phyloP scores from a whole-genome alignment of 2,113 vertebrate genomes.

The Xyliphius kryptos region DNA sequence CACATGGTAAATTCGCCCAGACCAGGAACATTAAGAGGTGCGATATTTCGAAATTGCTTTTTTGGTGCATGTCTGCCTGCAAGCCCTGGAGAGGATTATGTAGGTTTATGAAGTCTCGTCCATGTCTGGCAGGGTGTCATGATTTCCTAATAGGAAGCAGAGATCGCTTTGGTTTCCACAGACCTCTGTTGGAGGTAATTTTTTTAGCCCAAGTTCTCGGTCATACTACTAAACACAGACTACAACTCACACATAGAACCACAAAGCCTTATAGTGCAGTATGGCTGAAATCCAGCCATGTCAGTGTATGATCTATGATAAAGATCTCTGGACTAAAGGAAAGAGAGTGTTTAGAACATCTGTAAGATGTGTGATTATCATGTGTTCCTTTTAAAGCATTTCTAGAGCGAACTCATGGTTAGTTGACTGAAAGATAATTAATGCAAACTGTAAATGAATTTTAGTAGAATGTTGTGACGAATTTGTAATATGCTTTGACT shows the following conservation, averaged over 20 bases:
- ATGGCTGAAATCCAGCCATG: too few relatives aligned
- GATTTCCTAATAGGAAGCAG: slow-evolving; percentile 28
- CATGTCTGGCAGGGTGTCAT: background rate
- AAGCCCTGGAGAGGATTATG: slow-evolving; percentile 3
- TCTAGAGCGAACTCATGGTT: too few relatives aligned
- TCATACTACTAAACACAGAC: slow-evolving; percentile 3
- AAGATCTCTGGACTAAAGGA: too few relatives aligned
- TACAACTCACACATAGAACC: background rate
- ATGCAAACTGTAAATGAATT: too few relatives aligned
- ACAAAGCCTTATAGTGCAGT: too few relatives aligned
- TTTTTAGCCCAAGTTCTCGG: slow-evolving; percentile 31
- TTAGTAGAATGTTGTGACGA: too few relatives aligned
- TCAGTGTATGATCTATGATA: too few relatives aligned
- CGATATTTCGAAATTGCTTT: slow-evolving; percentile 10
- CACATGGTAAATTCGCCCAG: background rate
- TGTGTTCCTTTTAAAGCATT: too few relatives aligned
- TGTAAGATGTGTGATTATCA: too few relatives aligned
- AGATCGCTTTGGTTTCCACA: slow-evolving; percentile 3
- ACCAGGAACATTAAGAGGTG: slow-evolving; percentile 13
- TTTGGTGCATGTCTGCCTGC: slow-evolving; percentile 1
- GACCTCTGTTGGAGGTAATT: slow-evolving; percentile 6
- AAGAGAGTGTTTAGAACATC: too few relatives aligned
- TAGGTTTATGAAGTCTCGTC: background rate
- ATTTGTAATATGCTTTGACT: too few relatives aligned
- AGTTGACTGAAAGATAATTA: too few relatives aligned